Percentiles rank a stretch among this genome's conserved stretches.
These are phyloP conservation scores for Zaprionus nigranus DNA, from an alignment of 1,140 invertebrate species.

Conservation along the genomic window DNA sequence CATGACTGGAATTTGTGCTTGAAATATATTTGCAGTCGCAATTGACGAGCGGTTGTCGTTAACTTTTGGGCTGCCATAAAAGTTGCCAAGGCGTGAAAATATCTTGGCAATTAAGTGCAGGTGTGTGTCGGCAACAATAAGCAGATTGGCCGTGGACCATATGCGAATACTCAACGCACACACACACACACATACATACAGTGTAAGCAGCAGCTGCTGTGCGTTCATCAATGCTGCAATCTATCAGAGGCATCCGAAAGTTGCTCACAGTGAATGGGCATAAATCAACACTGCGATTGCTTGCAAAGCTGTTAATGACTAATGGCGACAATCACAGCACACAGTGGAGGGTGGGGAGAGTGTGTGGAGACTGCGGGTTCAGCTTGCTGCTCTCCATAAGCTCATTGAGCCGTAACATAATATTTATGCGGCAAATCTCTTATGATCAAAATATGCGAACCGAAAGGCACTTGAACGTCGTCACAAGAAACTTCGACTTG, in stretches of 20 bases:
- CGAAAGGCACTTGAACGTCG: conserved; percentile 54
- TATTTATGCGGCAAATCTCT: conserved; percentile 63
- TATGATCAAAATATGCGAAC: conserved; percentile 33
- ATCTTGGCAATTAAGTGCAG: conserved; percentile 57
- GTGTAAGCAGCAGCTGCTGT: conserved; percentile 9
- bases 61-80: conserved; percentile 33
- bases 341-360: too few relatives aligned
- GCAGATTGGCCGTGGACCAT: conserved; percentile 37
- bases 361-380: background rate
- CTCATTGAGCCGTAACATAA: conserved; percentile 76
- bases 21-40: conserved; percentile 25
- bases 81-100: conserved; percentile 41
- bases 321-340: conserved; percentile 63
- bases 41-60: conserved; percentile 25
- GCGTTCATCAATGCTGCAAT: conserved; percentile 43
- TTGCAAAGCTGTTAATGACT: conserved; percentile 66
- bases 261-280: conserved; percentile 28
- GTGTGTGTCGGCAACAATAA: conserved; percentile 37
- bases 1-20: conserved; percentile 15
- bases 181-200: background rate
- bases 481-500: conserved; percentile 26
- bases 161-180: conserved; percentile 9
- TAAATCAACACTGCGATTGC: conserved; percentile 35
- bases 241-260: conserved; percentile 56
- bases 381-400: conserved; percentile 44